These are phyloP conservation scores for Caradrina clavipalpis DNA, from an alignment of 2,888 invertebrate genomes.

Conservation along the genomic window DNA sequence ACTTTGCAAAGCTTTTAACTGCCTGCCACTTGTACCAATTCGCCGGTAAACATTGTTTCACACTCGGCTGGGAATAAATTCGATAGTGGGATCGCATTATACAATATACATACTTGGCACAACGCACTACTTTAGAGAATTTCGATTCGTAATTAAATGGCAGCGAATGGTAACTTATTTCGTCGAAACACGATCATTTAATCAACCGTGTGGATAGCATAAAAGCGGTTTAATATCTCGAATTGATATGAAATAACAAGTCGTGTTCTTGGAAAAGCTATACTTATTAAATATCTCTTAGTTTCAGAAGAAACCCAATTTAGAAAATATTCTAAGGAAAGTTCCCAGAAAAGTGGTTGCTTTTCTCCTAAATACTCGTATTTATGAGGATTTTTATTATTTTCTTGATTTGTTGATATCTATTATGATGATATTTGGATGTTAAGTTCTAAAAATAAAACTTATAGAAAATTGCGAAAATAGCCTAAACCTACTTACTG, in stretches of 20 bases:
- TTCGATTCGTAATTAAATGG: constrained; percentile 1
- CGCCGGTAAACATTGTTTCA: constrained; percentile 46
- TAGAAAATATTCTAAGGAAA: neutral
- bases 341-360: neutral
- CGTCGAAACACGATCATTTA: constrained; percentile 10
- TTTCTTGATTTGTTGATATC: neutral
- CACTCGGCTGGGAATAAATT: constrained; percentile 45
- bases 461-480: neutral
- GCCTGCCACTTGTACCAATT: constrained; percentile 18
- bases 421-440: neutral
- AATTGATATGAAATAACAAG: constrained; percentile 18
- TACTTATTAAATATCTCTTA: neutral
- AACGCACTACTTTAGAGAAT: neutral
- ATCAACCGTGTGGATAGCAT: neutral
- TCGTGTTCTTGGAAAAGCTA: neutral
- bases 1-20: constrained; percentile 27
- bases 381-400: neutral
- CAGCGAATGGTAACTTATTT: neutral
- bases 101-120: neutral
- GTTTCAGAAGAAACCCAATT: neutral
- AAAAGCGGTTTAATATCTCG: constrained; percentile 12
- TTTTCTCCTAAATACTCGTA: neutral
- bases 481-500: neutral
- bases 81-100: constrained; percentile 1
- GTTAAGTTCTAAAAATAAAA: neutral